Evolutionary conservation across 2,888 invertebrate species (phyloP), one percentile per base, ranked within the genome.

Genomic region (Mallateleia sp.): DNA sequence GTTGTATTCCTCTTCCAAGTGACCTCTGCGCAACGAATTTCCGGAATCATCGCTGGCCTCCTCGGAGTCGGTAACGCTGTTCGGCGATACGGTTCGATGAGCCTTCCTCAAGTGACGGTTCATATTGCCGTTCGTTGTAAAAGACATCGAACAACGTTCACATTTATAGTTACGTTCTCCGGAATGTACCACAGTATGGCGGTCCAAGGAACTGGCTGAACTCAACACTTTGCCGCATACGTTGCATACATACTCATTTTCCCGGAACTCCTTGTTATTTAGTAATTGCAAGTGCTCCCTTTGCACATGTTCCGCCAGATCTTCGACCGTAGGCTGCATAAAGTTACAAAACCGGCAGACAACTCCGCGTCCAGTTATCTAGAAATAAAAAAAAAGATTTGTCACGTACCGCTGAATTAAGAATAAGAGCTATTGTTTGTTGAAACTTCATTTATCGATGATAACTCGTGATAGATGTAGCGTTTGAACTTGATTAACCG

Each of bases 121-220:
- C 98, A 98, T 98, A 95, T 98, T 98, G 28, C 98, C 98, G 94
- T 98, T 98, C 15, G 98, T 98, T 42, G 98, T 98, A 95, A 98
- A 98, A 50, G 97, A 97, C 95, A 97, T 97, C 77, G 97, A 96
- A 95, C 98, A 98, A 91, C 97, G 96, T 92, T 96, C 97, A 94
- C 98, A 98, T 92, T 97, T 97, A 95, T 98, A 98, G 2, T 98
- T 98, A 11, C 98, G 96, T 93, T 98, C 98, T 18, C 97, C 97
- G 47, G 97, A 97, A 94, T 98, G 98, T 3, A 97, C 97, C 78
- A 98, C 95, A 91, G 97, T 97, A 95, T 98, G 98, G 32, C 98
- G 96, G 93, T 98, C 98, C 90, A 98, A 95, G 58, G 97, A 98
- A 88, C 97, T 97, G 91, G 97, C 97, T 7, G 98, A 98, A 92